phyloP scores from a whole-genome alignment of 2,888 invertebrate species.

The Zhengitettix transpicula region DNA sequence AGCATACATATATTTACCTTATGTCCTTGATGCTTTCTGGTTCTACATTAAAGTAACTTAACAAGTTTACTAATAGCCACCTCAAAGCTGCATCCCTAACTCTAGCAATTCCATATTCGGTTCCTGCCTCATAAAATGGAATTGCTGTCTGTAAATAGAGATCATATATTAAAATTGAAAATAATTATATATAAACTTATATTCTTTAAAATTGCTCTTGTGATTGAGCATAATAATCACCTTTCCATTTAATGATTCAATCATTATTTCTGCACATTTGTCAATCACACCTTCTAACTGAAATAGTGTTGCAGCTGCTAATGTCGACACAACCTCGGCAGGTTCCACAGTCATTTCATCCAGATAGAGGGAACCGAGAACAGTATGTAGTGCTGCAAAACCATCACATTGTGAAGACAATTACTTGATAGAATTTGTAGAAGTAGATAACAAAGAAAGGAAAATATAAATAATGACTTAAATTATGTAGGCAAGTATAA shows the following conservation, averaged over 20 bases:
- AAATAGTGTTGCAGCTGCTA: slow-evolving; percentile 57
- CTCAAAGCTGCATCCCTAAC: slow-evolving; percentile 44
- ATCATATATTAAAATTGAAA: slow-evolving; percentile 2
- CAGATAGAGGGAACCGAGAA: slow-evolving; percentile 59
- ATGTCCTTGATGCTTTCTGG: slow-evolving; percentile 40
- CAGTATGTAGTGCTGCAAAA: slow-evolving; percentile 43
- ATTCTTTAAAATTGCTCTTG: not conserved
- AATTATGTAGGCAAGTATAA: not conserved
- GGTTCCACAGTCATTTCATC: slow-evolving; percentile 56
- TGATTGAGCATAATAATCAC: not conserved
- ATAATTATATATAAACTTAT: not conserved
- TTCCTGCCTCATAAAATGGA: slow-evolving; percentile 48
- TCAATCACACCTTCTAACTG: slow-evolving; percentile 57
- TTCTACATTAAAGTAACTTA: slow-evolving; percentile 39
- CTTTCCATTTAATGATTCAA: slow-evolving; percentile 52
- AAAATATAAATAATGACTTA: not conserved
- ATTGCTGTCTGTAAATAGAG: slow-evolving; percentile 41
- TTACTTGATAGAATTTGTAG: not conserved
- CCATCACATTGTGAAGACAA: slow-evolving; percentile 5
- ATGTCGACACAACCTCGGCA: slow-evolving; percentile 43
- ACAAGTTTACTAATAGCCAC: slow-evolving; percentile 53
- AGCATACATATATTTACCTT: slow-evolving; percentile 17
- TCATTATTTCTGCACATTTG: slow-evolving; percentile 56
- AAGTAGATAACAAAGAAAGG: not conserved
- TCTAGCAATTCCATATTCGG: slow-evolving; percentile 45